Base-by-base conservation (phyloP, 2,888 invertebrate species). In the Beris morrisii region DNA sequence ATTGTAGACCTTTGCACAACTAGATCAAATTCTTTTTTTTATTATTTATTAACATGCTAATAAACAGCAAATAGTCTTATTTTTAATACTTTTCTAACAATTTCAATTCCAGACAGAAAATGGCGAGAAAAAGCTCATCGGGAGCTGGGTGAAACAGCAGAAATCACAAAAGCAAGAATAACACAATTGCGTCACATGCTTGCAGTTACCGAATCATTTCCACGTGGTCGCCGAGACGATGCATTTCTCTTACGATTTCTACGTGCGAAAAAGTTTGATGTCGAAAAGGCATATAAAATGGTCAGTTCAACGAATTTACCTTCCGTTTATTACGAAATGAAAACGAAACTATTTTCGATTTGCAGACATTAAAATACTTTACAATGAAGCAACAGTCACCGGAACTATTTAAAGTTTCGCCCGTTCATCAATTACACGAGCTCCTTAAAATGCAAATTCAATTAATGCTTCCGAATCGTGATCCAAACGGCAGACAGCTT, bases 231-330 rank as follows among this genome's bases (percentile, higher is more conserved):
- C 56, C 83, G 82, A 74, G 83, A 84, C 70, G 84, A 85, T 71
- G 82, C 80, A 9, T 86, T 84, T 74, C 78, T 86, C 58, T 73
- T 85, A 63, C 79, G 85, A 72, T 86, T 86, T 75, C 77, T 86
- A 46, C 79, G 86, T 69, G 85, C 85, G 3, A 81, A 85, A 71
- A 83, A 83, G 73, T 86, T 84, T 71, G 79, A 82, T 71, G 77
- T 78, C 56, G 76, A 78, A 48, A 82, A 81, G 73, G 80, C 83
- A 12, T 82, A 81, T 72, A 76, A 76, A 58, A 81, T 81, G 79
- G 81, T 81, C 73, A 74, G 73, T 46, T 44, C 12, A 13, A 11
- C 12, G 46, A 5, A 46, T 46, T 46, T 7, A 4, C 12, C 4
- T 4, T 13, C 9, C 46, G 4, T 4, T 46, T 46, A 46, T 13